A percentile compares a stretch with the other conserved stretches of the same genome.
phyloP scores from a whole-genome alignment of 1,140 invertebrate species.

The Formica selysi region DNA sequence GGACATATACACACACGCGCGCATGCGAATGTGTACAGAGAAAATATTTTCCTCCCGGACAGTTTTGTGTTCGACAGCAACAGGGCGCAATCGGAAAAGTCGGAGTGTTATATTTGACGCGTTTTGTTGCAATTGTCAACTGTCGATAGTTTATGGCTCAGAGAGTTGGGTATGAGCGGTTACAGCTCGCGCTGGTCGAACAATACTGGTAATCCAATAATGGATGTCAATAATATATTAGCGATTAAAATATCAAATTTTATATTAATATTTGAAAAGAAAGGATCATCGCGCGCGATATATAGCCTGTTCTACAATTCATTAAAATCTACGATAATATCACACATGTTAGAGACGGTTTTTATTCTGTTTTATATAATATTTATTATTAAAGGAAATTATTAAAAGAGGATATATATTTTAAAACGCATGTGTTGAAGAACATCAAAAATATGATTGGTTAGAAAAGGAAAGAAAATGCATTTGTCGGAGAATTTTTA shows the following conservation, averaged over 20 bases:
- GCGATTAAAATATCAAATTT: neutral
- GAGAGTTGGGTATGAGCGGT: neutral
- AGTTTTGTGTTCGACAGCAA: conserved; percentile 49
- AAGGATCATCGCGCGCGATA: neutral
- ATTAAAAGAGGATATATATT: neutral
- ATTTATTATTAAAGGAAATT: neutral
- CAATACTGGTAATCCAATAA: neutral
- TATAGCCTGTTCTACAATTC: neutral
- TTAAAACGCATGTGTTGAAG: neutral
- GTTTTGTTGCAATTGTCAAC: conserved; percentile 47
- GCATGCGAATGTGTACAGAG: conserved; percentile 13
- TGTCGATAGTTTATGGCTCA: conserved; percentile 1
- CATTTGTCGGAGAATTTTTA: neutral
- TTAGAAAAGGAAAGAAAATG: neutral
- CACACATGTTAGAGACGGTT: neutral
- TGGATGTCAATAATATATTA: neutral
- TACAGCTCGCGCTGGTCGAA: neutral
- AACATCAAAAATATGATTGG: conserved; percentile 4
- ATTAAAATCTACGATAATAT: conserved; percentile 8
- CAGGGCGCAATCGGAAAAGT: conserved; percentile 47
- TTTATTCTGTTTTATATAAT: conserved; percentile 27
- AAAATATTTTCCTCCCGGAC: conserved; percentile 50
- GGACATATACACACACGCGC: neutral
- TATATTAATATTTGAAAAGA: neutral
- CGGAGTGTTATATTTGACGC: conserved; percentile 50